These are phyloP conservation scores for Listrodromus nycthemerus DNA, from an alignment of 2,888 invertebrate genomes.

Conservation along the genomic window DNA sequence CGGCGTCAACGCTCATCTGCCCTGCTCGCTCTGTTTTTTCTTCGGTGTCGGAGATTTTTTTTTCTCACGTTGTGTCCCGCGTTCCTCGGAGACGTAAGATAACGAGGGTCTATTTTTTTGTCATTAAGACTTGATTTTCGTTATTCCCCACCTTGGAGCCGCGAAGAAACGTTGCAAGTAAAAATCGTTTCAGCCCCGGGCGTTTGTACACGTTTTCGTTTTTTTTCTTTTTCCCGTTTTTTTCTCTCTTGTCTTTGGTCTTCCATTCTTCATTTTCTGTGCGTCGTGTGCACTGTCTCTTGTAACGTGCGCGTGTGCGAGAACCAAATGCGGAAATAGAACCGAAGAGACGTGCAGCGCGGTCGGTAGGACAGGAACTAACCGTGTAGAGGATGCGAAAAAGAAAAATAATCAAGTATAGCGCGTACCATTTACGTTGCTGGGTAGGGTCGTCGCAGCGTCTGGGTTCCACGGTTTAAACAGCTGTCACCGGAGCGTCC, in stretches of 20 bases:
- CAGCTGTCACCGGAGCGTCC: conserved; percentile 57
- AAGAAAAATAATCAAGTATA: conserved; percentile 50
- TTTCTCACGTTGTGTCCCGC: not conserved
- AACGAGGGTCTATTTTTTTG: conserved; percentile 40
- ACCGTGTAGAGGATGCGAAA: conserved; percentile 55
- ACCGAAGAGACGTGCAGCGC: conserved; percentile 43
- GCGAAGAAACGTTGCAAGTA: not conserved
- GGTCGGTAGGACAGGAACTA: conserved; percentile 39
- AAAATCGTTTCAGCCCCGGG: not conserved
- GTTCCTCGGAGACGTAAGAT: conserved; percentile 4
- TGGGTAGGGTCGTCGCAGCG: conserved; percentile 29
- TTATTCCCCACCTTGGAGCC: not conserved
- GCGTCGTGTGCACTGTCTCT: not conserved
- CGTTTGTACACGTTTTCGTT: not conserved
- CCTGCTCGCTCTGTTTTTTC: conserved; percentile 20
- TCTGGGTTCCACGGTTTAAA: conserved; percentile 38
- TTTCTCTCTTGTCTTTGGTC: not conserved
- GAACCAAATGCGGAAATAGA: conserved; percentile 51
- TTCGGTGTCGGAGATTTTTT: not conserved
- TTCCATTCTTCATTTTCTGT: not conserved
- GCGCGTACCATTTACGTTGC: conserved; percentile 37
- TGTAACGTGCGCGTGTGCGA: not conserved
- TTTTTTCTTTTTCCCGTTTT: not conserved
- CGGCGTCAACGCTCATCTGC: not conserved
- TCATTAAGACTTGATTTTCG: not conserved